These are phyloP conservation scores for Melikaiella ostensackeni DNA, from an alignment of 2,888 invertebrate genomes.

Conservation along the genomic window DNA sequence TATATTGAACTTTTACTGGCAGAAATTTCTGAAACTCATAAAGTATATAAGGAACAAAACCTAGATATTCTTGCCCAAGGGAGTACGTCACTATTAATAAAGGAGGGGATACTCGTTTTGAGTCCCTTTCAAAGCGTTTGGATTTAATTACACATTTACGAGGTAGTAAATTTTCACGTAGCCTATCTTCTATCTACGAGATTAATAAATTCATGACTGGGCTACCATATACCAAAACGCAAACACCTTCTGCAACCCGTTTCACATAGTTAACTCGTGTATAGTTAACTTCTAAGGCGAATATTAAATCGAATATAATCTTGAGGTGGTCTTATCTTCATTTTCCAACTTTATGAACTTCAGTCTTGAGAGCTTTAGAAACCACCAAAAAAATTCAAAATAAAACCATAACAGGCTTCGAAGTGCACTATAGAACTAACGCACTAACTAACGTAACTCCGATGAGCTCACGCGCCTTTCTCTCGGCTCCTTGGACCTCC, in stretches of 20 bases:
- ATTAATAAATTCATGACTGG: conserved; percentile 36
- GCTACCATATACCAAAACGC: conserved; percentile 27
- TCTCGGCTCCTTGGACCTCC: too few species aligned
- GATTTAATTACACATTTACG: conserved; percentile 38
- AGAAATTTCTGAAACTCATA: conserved; percentile 6
- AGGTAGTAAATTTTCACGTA: conserved; percentile 26
- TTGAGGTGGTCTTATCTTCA: background rate
- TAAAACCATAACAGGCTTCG: too few species aligned
- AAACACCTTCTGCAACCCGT: conserved; percentile 26
- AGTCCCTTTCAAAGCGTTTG: conserved; percentile 29
- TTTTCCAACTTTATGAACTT: background rate
- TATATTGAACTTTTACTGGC: background rate
- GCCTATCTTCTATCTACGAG: conserved; percentile 23
- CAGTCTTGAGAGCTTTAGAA: background rate
- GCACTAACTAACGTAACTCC: too few species aligned
- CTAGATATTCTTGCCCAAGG: conserved; percentile 6
- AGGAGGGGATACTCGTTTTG: conserved; percentile 12
- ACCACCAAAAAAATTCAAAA: background rate
- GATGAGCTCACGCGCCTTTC: too few species aligned
- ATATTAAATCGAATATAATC: conserved; percentile 4
- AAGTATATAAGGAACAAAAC: conserved; percentile 3
- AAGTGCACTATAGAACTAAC: too few species aligned
- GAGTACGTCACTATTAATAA: conserved; percentile 27
- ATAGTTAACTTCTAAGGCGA: background rate
- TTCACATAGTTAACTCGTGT: conserved; percentile 9